These are phyloP conservation scores for Oxyruncus cristatus DNA, from an alignment of 2,113 vertebrate species.

Conservation along the genomic window DNA sequence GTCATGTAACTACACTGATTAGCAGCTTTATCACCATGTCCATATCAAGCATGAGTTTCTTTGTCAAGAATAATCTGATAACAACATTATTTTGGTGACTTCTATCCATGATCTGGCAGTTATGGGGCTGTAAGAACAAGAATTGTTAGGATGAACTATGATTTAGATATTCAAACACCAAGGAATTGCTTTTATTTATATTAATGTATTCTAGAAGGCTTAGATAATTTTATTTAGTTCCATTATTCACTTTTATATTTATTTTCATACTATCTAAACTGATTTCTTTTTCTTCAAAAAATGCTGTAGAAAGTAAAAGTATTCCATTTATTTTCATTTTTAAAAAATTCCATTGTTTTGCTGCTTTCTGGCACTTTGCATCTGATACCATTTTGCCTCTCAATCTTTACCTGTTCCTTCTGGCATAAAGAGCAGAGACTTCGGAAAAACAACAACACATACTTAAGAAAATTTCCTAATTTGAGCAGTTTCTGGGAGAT, in stretches of 20 bases:
- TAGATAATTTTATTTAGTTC: not conserved
- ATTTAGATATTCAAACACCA: not conserved
- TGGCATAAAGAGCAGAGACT: not conserved
- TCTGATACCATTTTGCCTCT: not conserved
- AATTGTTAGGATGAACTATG: not conserved
- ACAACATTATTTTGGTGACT: not conserved
- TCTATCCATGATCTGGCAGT: not conserved
- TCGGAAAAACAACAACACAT: not conserved
- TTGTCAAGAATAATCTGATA: not conserved
- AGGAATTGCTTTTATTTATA: not conserved
- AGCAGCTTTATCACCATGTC: not conserved
- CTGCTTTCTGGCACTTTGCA: not conserved
- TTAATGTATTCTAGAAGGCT: not conserved
- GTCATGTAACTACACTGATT: not conserved
- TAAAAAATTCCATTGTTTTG: not conserved
- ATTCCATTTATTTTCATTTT: not conserved
- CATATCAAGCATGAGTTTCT: not conserved
- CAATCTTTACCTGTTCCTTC: not conserved
- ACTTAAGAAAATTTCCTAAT: not conserved
- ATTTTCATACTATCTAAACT: not conserved
- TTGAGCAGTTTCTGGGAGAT: not conserved
- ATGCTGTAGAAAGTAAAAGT: not conserved
- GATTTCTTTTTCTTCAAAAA: not conserved
- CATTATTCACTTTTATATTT: not conserved
- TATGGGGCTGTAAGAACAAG: not conserved